Evolutionary conservation across 2,113 vertebrate species (phyloP).

Genomic region (Salminus brasiliensis): DNA sequence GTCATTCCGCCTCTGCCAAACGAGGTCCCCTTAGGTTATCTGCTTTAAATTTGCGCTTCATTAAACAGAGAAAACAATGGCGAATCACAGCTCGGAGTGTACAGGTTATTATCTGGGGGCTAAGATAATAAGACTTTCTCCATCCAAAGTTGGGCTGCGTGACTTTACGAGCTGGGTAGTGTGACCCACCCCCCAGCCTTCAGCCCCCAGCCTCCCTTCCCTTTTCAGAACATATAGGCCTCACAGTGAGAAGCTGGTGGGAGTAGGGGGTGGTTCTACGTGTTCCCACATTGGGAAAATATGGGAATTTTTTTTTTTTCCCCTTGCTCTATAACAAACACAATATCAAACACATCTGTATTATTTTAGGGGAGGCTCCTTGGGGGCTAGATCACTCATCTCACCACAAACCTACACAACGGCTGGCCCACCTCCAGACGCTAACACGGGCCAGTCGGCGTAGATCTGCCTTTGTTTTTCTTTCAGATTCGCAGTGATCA

Average conservation of each 20-base stretch:
- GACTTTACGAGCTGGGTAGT: conserved; percentile 22
- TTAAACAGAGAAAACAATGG: conserved; percentile 48
- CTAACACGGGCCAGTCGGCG: conserved; percentile 38
- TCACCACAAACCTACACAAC: conserved; percentile 31
- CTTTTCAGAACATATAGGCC: neutral
- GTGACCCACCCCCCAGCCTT: too few relatives aligned
- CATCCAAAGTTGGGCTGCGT: conserved; percentile 10
- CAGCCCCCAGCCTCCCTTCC: too few relatives aligned
- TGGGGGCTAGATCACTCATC: conserved; percentile 21
- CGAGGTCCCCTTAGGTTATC: conserved; percentile 59
- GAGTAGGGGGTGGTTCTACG: conserved; percentile 28
- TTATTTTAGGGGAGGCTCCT: conserved; percentile 45
- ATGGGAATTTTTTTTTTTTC: conserved; percentile 12
- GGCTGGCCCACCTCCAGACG: conserved; percentile 36
- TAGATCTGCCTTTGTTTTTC: conserved; percentile 26
- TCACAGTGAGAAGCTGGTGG: neutral
- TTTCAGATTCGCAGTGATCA: neutral
- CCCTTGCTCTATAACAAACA: conserved; percentile 24
- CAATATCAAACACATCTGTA: conserved; percentile 41
- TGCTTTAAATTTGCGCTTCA: conserved; percentile 34
- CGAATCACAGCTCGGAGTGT: conserved; percentile 2
- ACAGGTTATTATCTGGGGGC: conserved; percentile 35
- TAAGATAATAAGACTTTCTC: conserved; percentile 24
- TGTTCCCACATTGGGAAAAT: conserved; percentile 38
- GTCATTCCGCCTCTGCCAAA: conserved; percentile 51